A percentile compares a stretch with the other conserved stretches of the same genome.
Evolutionary conservation across 2,797 vertebrate genomes (phyloP).

Genomic region (Neostethus bicornis): DNA sequence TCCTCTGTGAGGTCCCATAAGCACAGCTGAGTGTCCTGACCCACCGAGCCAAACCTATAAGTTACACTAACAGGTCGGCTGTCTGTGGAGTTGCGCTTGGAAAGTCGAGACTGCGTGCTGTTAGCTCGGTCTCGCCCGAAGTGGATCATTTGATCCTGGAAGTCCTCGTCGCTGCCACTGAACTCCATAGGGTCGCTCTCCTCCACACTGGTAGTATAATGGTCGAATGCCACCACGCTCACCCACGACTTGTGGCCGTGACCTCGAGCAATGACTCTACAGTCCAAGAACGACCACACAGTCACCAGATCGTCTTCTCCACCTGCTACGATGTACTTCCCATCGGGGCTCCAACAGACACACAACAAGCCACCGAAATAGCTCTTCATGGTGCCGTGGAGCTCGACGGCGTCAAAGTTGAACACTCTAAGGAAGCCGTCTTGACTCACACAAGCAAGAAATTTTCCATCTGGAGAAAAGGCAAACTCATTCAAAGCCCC

Average conservation of each 20-base stretch:
- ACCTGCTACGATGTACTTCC: slow-evolving; percentile 93
- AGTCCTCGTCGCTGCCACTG: slow-evolving; percentile 95
- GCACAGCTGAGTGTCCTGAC: slow-evolving; percentile 97
- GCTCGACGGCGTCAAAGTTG: slow-evolving; percentile 91
- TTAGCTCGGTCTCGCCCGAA: slow-evolving; percentile 87
- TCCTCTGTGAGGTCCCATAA: slow-evolving; percentile 99
- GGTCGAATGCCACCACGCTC: slow-evolving; percentile 95
- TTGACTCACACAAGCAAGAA: slow-evolving; percentile 94
- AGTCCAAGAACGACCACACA: slow-evolving; percentile 95
- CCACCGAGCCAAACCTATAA: slow-evolving; percentile 93
- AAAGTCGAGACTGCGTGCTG: slow-evolving; percentile 92
- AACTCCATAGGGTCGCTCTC: slow-evolving; percentile 90
- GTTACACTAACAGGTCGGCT: slow-evolving; percentile 93
- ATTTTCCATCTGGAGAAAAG: slow-evolving; percentile 96
- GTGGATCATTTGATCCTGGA: slow-evolving; percentile 89
- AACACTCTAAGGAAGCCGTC: slow-evolving; percentile 97
- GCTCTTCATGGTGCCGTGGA: slow-evolving; percentile 98
- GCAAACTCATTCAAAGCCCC: slow-evolving; percentile 95
- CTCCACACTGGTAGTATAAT: slow-evolving; percentile 93
- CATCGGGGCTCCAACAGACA: slow-evolving; percentile 97
- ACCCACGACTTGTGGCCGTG: slow-evolving; percentile 98
- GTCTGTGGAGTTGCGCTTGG: slow-evolving; percentile 97
- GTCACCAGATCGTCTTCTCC: slow-evolving; percentile 97
- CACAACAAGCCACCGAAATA: slow-evolving; percentile 96
- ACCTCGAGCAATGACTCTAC: slow-evolving; percentile 91